These are phyloP conservation scores for Stegastes partitus DNA, from an alignment of 2,113 vertebrate species.

Conservation along the genomic window DNA sequence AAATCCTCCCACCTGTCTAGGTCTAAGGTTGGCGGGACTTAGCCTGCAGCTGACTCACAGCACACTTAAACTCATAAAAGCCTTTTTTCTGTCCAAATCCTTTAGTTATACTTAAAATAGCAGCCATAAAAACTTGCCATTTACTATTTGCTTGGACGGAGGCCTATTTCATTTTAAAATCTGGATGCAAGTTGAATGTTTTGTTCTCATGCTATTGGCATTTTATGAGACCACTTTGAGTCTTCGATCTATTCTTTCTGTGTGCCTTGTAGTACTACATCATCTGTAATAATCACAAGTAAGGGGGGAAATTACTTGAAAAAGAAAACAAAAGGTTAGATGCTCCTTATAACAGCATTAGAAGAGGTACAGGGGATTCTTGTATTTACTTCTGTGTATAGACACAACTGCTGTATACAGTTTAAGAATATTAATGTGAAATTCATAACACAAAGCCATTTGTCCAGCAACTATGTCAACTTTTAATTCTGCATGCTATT, in stretches of 20 bases:
- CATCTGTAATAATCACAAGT: conserved; percentile 23
- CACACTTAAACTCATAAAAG: conserved; percentile 26
- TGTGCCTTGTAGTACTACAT: background rate
- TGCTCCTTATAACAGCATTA: background rate
- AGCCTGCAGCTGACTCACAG: conserved; percentile 28
- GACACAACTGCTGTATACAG: background rate
- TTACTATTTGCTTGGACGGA: conserved; percentile 1
- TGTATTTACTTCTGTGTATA: background rate
- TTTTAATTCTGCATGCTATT: conserved; percentile 9
- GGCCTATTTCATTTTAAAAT: background rate
- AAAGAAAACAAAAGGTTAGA: background rate
- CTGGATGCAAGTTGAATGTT: conserved; percentile 12
- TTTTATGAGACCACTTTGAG: conserved; percentile 12
- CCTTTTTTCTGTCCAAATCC: conserved; percentile 2
- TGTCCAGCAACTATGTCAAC: conserved; percentile 27
- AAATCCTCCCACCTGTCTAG: conserved; percentile 14
- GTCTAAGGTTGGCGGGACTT: conserved; percentile 1
- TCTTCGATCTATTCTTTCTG: conserved; percentile 5
- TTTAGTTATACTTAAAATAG: conserved; percentile 20
- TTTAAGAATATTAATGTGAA: conserved; percentile 19
- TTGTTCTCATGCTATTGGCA: conserved; percentile 1
- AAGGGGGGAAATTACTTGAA: background rate
- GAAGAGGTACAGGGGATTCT: background rate
- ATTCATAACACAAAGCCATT: conserved; percentile 44
- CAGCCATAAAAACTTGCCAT: conserved; percentile 7